Evolutionary conservation across 2,888 invertebrate species (phyloP).

Genomic region (Liodrosophila aerea): DNA sequence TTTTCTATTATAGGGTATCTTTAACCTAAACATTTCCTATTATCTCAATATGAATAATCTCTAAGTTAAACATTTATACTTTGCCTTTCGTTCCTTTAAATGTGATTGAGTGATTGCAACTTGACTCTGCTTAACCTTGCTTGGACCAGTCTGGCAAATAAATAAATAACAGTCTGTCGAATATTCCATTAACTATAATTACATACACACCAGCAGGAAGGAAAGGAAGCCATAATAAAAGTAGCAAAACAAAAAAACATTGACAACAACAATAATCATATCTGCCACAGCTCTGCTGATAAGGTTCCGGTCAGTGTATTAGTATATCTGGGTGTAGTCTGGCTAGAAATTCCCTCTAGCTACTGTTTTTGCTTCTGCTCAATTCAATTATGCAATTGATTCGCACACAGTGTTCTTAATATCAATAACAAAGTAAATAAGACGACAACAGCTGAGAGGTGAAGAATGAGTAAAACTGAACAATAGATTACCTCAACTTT

Average conservation of each 20-base stretch:
- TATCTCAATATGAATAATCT: too few species aligned
- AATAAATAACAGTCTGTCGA: slow-evolving; percentile 10
- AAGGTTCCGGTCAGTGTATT: slow-evolving; percentile 13
- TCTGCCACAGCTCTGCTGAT: slow-evolving; percentile 27
- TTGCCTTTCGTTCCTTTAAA: too few species aligned
- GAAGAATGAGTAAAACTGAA: not conserved
- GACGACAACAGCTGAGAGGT: slow-evolving; percentile 8
- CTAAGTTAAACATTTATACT: not conserved
- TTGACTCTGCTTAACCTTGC: slow-evolving; percentile 1
- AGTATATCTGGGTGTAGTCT: slow-evolving; percentile 12
- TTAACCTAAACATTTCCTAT: not conserved
- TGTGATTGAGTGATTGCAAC: not conserved
- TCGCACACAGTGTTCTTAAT: slow-evolving; percentile 9
- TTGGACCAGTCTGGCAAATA: not conserved
- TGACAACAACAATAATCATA: slow-evolving; percentile 26
- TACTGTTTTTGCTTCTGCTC: slow-evolving; percentile 9
- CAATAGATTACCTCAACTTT: slow-evolving; percentile 10
- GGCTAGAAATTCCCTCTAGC: slow-evolving; percentile 46
- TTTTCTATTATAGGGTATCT: not conserved
- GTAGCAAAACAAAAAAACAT: slow-evolving; percentile 16
- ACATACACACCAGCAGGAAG: slow-evolving; percentile 29
- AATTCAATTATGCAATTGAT: slow-evolving; percentile 47
- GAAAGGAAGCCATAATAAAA: slow-evolving; percentile 49
- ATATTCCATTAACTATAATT: slow-evolving; percentile 26
- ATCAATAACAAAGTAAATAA: slow-evolving; percentile 39